These are phyloP conservation scores for Seriola aureovittata DNA, from an alignment of 2,113 vertebrate genomes.

Conservation along the genomic window DNA sequence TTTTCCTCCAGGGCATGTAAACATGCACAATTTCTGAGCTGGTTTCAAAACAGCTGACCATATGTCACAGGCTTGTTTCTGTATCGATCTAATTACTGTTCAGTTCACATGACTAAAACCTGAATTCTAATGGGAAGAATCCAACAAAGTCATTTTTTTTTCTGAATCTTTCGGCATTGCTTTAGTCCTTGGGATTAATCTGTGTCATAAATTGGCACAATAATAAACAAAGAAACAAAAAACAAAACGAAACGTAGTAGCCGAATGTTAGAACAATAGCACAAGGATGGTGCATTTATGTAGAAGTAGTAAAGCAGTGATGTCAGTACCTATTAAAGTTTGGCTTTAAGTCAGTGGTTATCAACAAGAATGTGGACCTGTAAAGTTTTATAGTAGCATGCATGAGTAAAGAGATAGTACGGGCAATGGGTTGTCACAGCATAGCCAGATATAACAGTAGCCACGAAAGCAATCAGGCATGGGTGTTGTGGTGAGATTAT, in stretches of 20 bases:
- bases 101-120: no score
- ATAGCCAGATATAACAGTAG: not conserved
- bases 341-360: not conserved
- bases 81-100: not conserved
- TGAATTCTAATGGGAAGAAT: not conserved
- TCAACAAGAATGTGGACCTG: not conserved
- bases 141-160: not conserved
- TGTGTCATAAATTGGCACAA: not conserved
- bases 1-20: no score
- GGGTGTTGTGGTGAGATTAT: slow-evolving; percentile 7
- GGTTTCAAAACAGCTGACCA: not conserved
- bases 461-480: slow-evolving; percentile 7
- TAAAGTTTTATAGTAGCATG: not conserved
- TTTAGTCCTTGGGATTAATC: not conserved
- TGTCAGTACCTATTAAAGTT: not conserved
- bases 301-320: not conserved
- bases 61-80: not conserved
- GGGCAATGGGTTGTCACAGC: not conserved
- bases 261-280: not conserved
- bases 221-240: not conserved
- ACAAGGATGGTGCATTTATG: not conserved
- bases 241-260: no score
- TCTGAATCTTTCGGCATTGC: not conserved
- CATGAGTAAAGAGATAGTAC: not conserved
- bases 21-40: not conserved